A percentile compares a stretch with the other conserved stretches of the same genome.
Evolutionary conservation across 2,888 invertebrate genomes (phyloP).

Genomic region (Eupithecia vulgata): DNA sequence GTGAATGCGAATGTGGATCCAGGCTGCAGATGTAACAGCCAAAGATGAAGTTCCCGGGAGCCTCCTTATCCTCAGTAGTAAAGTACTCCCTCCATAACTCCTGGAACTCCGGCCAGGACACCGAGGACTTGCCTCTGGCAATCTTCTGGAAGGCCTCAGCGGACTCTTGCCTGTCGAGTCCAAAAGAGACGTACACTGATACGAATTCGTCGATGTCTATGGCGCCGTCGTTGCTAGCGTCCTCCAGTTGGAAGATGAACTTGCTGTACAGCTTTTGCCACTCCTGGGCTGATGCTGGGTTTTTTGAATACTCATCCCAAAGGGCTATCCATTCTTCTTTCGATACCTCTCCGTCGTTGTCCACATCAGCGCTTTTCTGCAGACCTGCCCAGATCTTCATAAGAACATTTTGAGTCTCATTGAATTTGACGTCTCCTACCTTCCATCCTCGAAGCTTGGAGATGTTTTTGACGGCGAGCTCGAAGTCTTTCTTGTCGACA

Average conservation of each 20-base stretch:
- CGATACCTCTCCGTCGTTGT: conserved; percentile 93
- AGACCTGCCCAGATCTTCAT: conserved; percentile 3
- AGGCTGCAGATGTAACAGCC: conserved; percentile 77
- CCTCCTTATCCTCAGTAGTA: conserved; percentile 78
- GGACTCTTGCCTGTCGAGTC: conserved; percentile 88
- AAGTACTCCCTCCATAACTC: conserved; percentile 91
- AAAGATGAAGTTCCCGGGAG: conserved; percentile 87
- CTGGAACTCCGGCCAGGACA: conserved; percentile 90
- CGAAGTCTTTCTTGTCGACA: conserved; percentile 94
- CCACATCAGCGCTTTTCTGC: conserved; percentile 90
- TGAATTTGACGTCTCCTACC: conserved; percentile 88
- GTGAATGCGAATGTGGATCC: conserved; percentile 47
- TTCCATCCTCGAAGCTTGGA: conserved; percentile 84
- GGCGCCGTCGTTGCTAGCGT: conserved; percentile 89
- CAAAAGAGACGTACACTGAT: conserved; percentile 91
- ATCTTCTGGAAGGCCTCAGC: conserved; percentile 90
- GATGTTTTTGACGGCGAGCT: conserved; percentile 83
- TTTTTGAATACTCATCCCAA: conserved; percentile 85
- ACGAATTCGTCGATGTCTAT: conserved; percentile 93
- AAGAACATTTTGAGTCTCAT: conserved; percentile 86
- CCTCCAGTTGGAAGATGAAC: conserved; percentile 94
- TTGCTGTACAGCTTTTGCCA: conserved; percentile 94
- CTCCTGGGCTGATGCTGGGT: conserved; percentile 87
- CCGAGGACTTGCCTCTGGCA: conserved; percentile 84
- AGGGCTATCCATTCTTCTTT: conserved; percentile 94